Evolutionary conservation across 2,797 vertebrate genomes (phyloP).

Genomic region (Pangasius sanitwongsei): DNA sequence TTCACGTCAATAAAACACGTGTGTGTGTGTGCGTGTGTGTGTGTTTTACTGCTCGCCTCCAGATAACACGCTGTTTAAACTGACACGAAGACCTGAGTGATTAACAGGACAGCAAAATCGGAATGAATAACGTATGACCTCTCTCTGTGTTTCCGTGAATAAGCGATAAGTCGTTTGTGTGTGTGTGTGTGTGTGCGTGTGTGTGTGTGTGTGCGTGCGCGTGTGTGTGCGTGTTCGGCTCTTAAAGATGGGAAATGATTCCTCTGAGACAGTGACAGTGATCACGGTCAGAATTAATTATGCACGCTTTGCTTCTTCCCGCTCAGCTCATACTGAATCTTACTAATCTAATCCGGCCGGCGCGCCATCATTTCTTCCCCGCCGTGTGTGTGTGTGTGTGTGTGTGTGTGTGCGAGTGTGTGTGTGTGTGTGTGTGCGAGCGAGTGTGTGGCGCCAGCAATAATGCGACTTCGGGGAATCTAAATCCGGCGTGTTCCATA

Average conservation of each 20-base stretch:
- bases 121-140: conserved; percentile 58
- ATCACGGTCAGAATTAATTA: conserved; percentile 66
- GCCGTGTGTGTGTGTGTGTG: conserved; percentile 15
- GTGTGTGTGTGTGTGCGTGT: conserved; percentile 25
- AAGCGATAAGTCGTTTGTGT: conserved; percentile 19
- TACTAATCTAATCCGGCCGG: conserved; percentile 59
- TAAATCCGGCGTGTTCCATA: conserved; percentile 50
- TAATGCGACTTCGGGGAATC: conserved; percentile 43
- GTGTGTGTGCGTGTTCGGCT: conserved; percentile 46
- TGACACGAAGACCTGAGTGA: background rate
- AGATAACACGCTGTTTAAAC: conserved; percentile 11
- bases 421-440: conserved; percentile 6
- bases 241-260: conserved; percentile 61
- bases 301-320: conserved; percentile 55
- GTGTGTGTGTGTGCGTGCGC: conserved; percentile 28
- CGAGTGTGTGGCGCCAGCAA: conserved; percentile 50
- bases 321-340: conserved; percentile 55
- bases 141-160: conserved; percentile 35
- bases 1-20: background rate
- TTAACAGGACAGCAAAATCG: background rate
- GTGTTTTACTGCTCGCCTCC: background rate
- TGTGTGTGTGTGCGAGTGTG: conserved; percentile 28
- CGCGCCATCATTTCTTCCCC: conserved; percentile 54
- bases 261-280: conserved; percentile 58
- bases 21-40: conserved; percentile 1